phyloP scores from a whole-genome alignment of 2,797 vertebrate genomes.

The Geotrypetes seraphini region DNA sequence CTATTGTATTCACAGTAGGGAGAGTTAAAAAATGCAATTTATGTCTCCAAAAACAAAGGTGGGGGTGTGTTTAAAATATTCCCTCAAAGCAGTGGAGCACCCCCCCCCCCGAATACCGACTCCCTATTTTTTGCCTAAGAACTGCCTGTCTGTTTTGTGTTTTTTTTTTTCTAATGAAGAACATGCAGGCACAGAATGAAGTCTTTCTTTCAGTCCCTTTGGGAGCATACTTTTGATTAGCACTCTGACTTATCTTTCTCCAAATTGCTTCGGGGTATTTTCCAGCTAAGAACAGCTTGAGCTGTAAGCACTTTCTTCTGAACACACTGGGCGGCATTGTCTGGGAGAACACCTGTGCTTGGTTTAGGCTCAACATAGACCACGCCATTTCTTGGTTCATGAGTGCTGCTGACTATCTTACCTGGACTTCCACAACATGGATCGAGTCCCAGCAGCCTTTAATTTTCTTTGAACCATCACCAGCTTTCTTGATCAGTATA shows the following conservation, averaged over 20 bases:
- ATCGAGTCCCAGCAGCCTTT: slow-evolving; percentile 99
- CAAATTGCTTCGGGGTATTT: slow-evolving; percentile 3
- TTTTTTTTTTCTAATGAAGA: slow-evolving; percentile 5
- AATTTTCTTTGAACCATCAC: slow-evolving; percentile 98
- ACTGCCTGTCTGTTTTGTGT: slow-evolving; percentile 18
- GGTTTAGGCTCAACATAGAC: too few relatives aligned
- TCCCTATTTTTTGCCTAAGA: slow-evolving; percentile 19
- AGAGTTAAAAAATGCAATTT: too few relatives aligned
- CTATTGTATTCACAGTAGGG: too few relatives aligned
- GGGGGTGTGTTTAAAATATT: too few relatives aligned
- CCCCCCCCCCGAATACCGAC: slow-evolving; percentile 5
- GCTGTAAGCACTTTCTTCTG: background rate
- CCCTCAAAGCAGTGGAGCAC: too few relatives aligned
- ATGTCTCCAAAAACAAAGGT: too few relatives aligned
- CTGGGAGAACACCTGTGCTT: slow-evolving; percentile 32
- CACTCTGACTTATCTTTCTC: slow-evolving; percentile 17
- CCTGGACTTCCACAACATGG: slow-evolving; percentile 99
- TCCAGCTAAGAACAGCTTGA: too few relatives aligned
- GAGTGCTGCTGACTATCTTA: slow-evolving; percentile 26
- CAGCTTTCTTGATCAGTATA: slow-evolving; percentile 98
- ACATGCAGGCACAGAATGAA: background rate
- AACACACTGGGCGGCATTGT: slow-evolving; percentile 26
- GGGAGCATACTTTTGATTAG: slow-evolving; percentile 17
- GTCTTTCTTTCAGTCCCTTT: slow-evolving; percentile 7
- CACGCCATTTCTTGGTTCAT: background rate